Conservation (phyloP, 2,888 invertebrate species). For the Hyposoter didymator region DNA sequence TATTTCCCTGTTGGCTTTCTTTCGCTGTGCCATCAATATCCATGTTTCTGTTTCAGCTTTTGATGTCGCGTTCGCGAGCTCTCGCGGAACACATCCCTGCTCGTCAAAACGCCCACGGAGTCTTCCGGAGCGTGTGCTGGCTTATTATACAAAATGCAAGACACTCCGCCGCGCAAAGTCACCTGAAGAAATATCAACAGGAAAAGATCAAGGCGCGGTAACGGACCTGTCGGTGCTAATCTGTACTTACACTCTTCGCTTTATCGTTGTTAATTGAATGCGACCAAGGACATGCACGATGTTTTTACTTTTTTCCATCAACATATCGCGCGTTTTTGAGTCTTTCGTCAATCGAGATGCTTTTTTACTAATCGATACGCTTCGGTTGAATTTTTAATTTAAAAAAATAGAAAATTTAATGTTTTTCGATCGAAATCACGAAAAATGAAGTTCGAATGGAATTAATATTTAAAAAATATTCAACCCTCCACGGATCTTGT, state of each 20-base stretch:
- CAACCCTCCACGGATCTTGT: no score
- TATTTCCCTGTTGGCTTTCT: constrained; percentile 16
- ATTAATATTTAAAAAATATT: no score
- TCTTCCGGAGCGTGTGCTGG: constrained; percentile 7
- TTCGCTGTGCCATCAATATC: constrained; percentile 42
- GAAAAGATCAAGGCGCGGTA: constrained; percentile 73
- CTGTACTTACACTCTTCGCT: constrained; percentile 13
- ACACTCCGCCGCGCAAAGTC: constrained; percentile 1
- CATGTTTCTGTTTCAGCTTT: constrained; percentile 31
- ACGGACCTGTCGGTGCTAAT: constrained; percentile 38
- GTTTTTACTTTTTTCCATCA: background rate
- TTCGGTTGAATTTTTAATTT: no score
- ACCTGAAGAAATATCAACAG: constrained; percentile 31
- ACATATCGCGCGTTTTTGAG: background rate
- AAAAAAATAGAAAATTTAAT: no score
- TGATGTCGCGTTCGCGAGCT: constrained; percentile 3
- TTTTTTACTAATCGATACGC: background rate
- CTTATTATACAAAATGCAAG: constrained; percentile 17
- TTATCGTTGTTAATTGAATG: background rate
- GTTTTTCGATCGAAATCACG: no score
- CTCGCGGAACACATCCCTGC: constrained; percentile 10
- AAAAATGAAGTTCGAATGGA: no score
- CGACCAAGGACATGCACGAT: background rate
- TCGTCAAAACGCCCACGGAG: constrained; percentile 40
- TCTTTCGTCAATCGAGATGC: background rate